Base-by-base conservation (phyloP, 2,888 invertebrate genomes). In the Platypus cylindrus region DNA sequence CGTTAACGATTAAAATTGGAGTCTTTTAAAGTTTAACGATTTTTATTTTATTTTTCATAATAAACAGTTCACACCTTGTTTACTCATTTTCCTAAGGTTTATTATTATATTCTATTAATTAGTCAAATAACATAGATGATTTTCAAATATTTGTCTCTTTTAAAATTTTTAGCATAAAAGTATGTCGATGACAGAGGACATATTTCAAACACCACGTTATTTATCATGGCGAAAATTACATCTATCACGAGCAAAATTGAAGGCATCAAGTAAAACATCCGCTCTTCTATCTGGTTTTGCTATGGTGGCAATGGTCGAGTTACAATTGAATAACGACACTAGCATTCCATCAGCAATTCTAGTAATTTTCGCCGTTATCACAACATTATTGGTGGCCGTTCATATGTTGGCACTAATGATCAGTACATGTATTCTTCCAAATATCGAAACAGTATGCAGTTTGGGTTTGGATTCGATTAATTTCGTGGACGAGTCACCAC, bases 401-500 rank as follows among this genome's bases (percentile, higher is more conserved):
- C 97, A 98, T 63, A 85, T 98, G 79, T 64, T 98, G 44, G 97
- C 97, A 0, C 68, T 98, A 16, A 97, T 98, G 97, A 98, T 98
- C 59, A 93, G 93, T 55, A 98, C 97, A 0, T 98, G 97, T 61
- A 95, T 98, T 47, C 68, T 98, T 45, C 97, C 97, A n/a, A 91
- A 97, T 59, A 87, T 98, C 42, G 97, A 98, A 63, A 91, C 95
- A 0, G 83, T 94, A 3, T 89, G 91, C 47, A 90, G 89, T 63
- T 73, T 91, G 30, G n/a, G n/a, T n/a, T 73, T 91, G 30, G 86
- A 89, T 62, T 83, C 83, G 56, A 84, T 86, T 52, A 73, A 78
- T 25, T 66, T 87, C 14, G 87, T 87, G 2, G 82, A 87, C 57
- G 87, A 87, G 56, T 86, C 86, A 2, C 87, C 89, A 0, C 87